Evolutionary conservation across 2,797 vertebrate genomes (phyloP).

Genomic region (Aselliscus stoliczkanus): DNA sequence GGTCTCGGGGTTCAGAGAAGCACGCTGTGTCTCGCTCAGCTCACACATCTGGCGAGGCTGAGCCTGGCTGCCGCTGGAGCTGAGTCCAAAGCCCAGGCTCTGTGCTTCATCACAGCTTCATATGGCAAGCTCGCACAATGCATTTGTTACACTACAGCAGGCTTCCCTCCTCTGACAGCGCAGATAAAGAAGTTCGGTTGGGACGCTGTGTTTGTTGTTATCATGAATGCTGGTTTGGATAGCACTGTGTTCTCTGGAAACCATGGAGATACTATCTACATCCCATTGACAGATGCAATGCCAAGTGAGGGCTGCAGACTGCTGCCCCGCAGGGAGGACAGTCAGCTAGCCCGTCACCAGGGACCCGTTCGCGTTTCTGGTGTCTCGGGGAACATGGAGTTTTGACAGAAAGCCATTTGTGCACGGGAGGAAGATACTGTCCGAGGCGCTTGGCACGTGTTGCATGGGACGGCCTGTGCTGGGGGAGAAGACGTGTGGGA

Average conservation of each 20-base stretch:
- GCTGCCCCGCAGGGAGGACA: background rate
- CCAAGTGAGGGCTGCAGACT: background rate
- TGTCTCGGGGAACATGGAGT: background rate
- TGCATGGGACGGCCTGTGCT: no score
- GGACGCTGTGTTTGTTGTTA: background rate
- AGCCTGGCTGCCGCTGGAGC: rapidly evolving
- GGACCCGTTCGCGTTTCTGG: background rate
- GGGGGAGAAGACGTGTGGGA: background rate
- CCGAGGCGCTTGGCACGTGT: background rate
- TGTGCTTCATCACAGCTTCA: background rate
- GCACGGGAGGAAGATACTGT: background rate
- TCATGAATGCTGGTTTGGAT: background rate
- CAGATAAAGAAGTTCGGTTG: background rate
- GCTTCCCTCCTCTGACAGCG: background rate
- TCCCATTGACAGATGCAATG: background rate
- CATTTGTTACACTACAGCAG: background rate
- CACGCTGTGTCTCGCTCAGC: background rate
- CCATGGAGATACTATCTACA: background rate
- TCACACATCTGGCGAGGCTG: background rate
- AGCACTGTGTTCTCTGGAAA: background rate
- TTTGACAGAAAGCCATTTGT: background rate
- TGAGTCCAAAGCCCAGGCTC: background rate
- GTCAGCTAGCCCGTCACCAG: background rate
- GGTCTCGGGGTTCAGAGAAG: background rate
- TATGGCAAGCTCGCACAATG: background rate